Percentiles rank a stretch among this genome's conserved stretches.
phyloP scores from a whole-genome alignment of 2,797 vertebrate genomes.

The Pseudomugil gertrudae region DNA sequence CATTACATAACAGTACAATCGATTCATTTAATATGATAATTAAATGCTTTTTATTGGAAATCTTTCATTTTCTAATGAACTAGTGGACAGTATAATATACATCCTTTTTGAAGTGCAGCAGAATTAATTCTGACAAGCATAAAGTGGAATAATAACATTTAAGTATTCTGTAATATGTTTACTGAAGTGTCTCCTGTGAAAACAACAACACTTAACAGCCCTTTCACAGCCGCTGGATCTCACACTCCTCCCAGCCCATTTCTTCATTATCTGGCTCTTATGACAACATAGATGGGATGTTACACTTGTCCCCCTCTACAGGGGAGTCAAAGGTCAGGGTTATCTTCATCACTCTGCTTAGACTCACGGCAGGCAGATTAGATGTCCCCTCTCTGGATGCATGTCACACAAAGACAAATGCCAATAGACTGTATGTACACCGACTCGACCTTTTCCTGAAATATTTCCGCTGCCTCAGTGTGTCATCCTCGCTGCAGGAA shows the following conservation, averaged over 20 bases:
- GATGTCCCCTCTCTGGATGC: conserved; percentile 18
- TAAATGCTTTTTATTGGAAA: background rate
- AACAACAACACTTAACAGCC: background rate
- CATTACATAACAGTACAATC: background rate
- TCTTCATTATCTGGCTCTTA: background rate
- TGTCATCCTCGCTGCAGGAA: conserved; percentile 76
- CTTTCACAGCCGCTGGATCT: background rate
- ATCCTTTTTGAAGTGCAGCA: background rate
- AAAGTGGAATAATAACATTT: background rate
- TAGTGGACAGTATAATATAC: background rate
- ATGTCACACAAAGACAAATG: conserved; percentile 48
- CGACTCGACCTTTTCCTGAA: conserved; percentile 41
- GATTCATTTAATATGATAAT: background rate
- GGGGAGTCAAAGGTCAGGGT: conserved; percentile 9
- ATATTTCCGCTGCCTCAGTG: conserved; percentile 21
- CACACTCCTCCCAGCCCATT: background rate
- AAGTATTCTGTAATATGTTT: background rate
- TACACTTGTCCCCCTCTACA: conserved; percentile 3
- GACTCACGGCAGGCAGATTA: conserved; percentile 25
- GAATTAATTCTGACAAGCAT: background rate
- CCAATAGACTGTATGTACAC: conserved; percentile 10
- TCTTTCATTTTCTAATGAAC: background rate
- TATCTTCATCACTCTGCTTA: conserved; percentile 17
- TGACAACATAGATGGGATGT: background rate
- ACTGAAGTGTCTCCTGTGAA: background rate